A percentile compares a stretch with the other conserved stretches of the same genome.
phyloP scores from a whole-genome alignment of 2,113 vertebrate species.

The Gymnarchus niloticus region DNA sequence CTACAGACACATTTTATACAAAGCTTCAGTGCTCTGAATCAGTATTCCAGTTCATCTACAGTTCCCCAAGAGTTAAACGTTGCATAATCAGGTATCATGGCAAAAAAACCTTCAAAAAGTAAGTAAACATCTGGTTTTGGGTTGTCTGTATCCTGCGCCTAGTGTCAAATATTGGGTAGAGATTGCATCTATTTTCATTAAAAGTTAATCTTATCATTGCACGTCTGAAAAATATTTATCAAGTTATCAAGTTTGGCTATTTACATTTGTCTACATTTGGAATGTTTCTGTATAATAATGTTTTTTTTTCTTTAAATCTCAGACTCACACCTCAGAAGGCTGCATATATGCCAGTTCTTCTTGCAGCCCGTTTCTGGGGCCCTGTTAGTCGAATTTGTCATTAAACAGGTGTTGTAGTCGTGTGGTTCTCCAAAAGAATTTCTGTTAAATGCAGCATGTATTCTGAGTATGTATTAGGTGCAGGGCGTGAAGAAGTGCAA shows the following conservation, averaged over 20 bases:
- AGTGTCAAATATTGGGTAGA: not conserved
- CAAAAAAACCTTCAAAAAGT: not conserved
- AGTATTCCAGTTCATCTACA: not conserved
- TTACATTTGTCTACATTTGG: too few relatives aligned
- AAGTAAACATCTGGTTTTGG: not conserved
- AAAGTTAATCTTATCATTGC: too few relatives aligned
- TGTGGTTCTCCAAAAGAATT: not conserved
- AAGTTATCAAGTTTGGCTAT: not conserved
- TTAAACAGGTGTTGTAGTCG: not conserved
- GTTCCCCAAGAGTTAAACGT: not conserved
- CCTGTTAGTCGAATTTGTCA: not conserved
- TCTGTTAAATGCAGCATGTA: not conserved
- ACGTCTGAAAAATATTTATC: too few relatives aligned
- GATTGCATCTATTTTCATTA: conserved; percentile 1
- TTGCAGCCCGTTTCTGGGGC: not conserved
- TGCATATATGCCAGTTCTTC: not conserved
- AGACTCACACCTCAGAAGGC: not conserved
- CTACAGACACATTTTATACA: not conserved
- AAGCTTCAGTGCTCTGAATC: not conserved
- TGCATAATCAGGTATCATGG: conserved; percentile 1
- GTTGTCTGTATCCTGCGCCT: not conserved
- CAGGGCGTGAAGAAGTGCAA: not conserved
- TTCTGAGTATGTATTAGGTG: too few relatives aligned
- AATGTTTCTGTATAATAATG: too few relatives aligned
- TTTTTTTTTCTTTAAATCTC: too few relatives aligned